A percentile compares a stretch with the other conserved stretches of the same genome.
Evolutionary conservation across 2,113 vertebrate species (phyloP).

Genomic region (Psittacara wagleri): DNA sequence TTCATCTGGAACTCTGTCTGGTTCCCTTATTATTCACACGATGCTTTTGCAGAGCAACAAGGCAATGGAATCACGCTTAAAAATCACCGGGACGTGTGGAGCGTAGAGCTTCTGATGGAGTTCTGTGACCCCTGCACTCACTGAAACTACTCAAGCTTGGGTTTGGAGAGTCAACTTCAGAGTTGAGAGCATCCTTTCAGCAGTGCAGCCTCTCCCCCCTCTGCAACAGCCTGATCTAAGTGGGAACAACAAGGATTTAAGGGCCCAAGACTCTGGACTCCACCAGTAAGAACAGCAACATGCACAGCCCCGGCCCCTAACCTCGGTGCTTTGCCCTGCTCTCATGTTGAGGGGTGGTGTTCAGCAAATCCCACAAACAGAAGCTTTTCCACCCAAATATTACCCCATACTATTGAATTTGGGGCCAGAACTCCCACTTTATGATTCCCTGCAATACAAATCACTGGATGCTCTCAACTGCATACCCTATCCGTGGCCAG

Average conservation of each 20-base stretch:
- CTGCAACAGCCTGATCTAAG: background rate
- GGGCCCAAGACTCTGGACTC: background rate
- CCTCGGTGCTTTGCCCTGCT: background rate
- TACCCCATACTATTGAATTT: background rate
- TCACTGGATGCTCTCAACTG: background rate
- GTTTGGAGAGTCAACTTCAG: background rate
- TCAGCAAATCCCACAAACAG: background rate
- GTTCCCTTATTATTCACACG: background rate
- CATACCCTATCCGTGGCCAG: background rate
- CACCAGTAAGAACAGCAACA: background rate
- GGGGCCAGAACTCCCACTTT: background rate
- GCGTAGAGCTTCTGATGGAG: fast-evolving
- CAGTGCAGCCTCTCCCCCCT: background rate
- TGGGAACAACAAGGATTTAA: background rate
- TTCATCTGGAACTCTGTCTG: background rate
- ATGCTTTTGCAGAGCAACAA: background rate
- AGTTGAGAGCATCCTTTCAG: background rate
- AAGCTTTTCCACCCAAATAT: background rate
- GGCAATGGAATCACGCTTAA: background rate
- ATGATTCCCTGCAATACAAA: background rate
- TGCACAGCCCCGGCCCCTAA: fast-evolving
- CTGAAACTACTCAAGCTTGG: background rate
- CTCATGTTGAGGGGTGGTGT: background rate
- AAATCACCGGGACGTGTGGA: background rate
- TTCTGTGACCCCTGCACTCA: background rate